Conservation (phyloP, 2,113 vertebrate genomes). For the Etia nguti region DNA sequence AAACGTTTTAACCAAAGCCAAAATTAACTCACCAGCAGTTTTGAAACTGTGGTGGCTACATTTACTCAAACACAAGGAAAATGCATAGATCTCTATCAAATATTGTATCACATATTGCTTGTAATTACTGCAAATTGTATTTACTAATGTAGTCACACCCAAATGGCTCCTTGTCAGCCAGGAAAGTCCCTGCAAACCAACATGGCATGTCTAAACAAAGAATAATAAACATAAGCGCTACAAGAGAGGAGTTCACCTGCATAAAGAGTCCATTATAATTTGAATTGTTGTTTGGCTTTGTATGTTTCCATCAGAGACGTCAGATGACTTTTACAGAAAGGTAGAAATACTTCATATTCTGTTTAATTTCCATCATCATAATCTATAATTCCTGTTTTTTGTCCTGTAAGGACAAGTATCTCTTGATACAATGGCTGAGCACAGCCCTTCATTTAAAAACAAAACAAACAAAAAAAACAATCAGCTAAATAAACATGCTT, state of each 20-base stretch:
- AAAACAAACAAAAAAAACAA: background rate
- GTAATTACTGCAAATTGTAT: background rate
- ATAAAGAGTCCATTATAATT: background rate
- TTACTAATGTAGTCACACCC: background rate
- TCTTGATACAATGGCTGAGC: background rate
- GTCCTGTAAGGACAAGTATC: background rate
- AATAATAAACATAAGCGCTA: rapidly evolving
- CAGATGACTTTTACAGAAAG: background rate
- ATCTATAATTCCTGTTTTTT: background rate
- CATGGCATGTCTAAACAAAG: background rate
- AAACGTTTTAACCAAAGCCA: background rate
- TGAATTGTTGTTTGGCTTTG: background rate
- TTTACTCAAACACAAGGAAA: background rate
- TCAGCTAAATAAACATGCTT: background rate
- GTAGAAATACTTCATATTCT: background rate
- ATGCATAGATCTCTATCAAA: background rate
- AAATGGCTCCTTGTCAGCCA: background rate
- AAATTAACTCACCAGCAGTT: background rate
- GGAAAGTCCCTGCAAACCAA: background rate
- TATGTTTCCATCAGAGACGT: background rate
- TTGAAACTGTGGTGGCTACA: background rate
- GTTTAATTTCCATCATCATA: background rate
- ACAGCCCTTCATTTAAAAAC: background rate
- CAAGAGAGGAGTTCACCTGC: background rate
- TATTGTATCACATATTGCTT: background rate